Base-by-base conservation (phyloP, 2,888 invertebrate species). In the Neoscelio sp. region DNA sequence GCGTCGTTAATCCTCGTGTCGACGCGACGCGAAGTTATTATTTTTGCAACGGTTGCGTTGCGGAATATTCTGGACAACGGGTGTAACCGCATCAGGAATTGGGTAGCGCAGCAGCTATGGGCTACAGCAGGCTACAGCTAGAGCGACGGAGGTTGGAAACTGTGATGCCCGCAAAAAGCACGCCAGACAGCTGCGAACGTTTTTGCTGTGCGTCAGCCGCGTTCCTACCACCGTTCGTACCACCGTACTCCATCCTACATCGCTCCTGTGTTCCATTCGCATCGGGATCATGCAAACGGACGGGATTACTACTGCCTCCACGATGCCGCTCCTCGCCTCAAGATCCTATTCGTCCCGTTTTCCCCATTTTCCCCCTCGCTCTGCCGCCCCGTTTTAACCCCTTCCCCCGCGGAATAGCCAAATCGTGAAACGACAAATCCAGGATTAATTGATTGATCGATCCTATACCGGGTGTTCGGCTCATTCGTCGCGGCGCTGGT, bases 181-280 rank as follows among this genome's bases (percentile, higher is more conserved):
- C 88, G 88, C 88, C 90, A 90, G 90, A 90, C 90, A 90, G 89
- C 90, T 89, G 86, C 88, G 88, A 88, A 86, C 86, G 89, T 90
- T 90, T 90, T 90, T 90, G 90, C 89, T 76, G 75, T 70, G 88
- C 89, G 88, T 89, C 90, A 89, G 89, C 89, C 88, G 88, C 87
- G 84, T 85, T 85, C 85, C 87, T 85, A 85, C 86, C 85, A 85
- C 86, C 84, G 82, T 91, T 54, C 67, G 62, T 46, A 67, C 68
- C 58, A 33, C 40, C 62, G 84, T 85, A 84, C 87, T 91, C 91
- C 90, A 91, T 85, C 85, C 85, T 85, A 87, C 86, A 83, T 85
- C 84, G 84, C 84, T 86, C 86, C 82, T 62, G 73, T 78, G 75
- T 79, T 80, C 74, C 80, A 68, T 79, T 82, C 82, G 80, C 80